Evolutionary conservation across 2,888 invertebrate genomes (phyloP).

Genomic region (Cheilosia impressa): DNA sequence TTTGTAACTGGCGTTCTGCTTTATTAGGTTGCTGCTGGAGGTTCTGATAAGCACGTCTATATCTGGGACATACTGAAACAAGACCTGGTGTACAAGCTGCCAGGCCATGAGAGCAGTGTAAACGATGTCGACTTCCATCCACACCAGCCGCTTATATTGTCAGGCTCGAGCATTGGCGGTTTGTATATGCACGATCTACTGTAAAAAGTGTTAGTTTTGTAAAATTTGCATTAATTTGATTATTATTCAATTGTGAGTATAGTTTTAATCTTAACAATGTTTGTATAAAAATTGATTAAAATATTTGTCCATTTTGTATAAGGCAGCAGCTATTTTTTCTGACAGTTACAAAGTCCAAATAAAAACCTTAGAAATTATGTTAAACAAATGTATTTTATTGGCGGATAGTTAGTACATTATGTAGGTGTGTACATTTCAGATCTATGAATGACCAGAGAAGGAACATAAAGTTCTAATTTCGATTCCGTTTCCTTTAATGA

Average conservation of each 20-base stretch:
- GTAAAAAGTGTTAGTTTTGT: background rate
- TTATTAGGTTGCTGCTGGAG: constrained; percentile 85
- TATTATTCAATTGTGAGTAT: no score
- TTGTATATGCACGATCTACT: constrained; percentile 97
- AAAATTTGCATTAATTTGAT: background rate
- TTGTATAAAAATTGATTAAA: background rate
- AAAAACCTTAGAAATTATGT: no score
- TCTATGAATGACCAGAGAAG: no score
- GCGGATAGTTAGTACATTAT: no score
- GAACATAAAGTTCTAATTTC: no score
- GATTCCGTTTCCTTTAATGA: no score
- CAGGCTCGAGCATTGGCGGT: constrained; percentile 97
- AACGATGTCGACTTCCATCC: constrained; percentile 98
- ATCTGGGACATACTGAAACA: constrained; percentile 89
- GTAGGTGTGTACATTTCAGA: no score
- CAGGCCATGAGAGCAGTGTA: constrained; percentile 98
- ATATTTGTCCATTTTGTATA: no score
- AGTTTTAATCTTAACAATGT: background rate
- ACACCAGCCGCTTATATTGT: constrained; percentile 95
- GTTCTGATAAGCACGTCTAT: constrained; percentile 95
- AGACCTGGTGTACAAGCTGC: constrained; percentile 84
- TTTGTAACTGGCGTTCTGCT: background rate
- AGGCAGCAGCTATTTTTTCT: no score
- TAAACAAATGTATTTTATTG: no score
- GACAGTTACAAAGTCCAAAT: no score